phyloP scores from a whole-genome alignment of 1,140 invertebrate species.

The Cydia pomonella region DNA sequence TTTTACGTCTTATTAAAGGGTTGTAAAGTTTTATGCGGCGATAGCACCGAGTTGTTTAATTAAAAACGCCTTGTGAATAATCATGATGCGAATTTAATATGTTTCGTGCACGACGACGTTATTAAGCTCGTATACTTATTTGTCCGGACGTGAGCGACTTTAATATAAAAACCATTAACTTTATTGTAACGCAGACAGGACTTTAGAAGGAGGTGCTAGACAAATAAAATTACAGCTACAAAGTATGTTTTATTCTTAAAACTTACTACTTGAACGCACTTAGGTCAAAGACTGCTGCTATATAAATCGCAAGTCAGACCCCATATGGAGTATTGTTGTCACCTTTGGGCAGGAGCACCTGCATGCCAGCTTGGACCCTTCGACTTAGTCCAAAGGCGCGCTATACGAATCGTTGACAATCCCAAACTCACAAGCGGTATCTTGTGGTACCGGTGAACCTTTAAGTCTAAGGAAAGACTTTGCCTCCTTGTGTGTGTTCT shows the following conservation, averaged over 20 bases:
- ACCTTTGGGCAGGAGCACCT: too few species aligned
- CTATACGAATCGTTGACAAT: too few species aligned
- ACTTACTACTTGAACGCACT: too few species aligned
- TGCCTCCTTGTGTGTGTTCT: too few species aligned
- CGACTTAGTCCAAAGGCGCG: too few species aligned
- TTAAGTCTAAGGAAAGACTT: too few species aligned
- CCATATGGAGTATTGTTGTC: too few species aligned
- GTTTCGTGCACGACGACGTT: conserved; percentile 43
- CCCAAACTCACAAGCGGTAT: too few species aligned
- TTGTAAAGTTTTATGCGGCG: conserved; percentile 77
- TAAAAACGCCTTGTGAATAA: conserved; percentile 78
- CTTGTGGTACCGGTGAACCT: too few species aligned
- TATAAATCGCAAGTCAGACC: too few species aligned
- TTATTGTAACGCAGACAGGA: conserved; percentile 2
- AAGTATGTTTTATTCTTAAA: not conserved
- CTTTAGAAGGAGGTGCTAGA: not conserved
- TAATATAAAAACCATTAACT: conserved; percentile 18
- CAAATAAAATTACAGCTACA: not conserved
- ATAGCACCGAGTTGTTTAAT: conserved; percentile 69
- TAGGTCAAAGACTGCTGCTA: too few species aligned
- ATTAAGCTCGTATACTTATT: conserved; percentile 41
- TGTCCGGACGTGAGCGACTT: conserved; percentile 25
- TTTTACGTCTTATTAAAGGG: conserved; percentile 79
- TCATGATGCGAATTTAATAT: conserved; percentile 63
- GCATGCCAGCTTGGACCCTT: too few species aligned